Conservation (phyloP, 1,140 invertebrate genomes). For the Sycophila sp. region DNA sequence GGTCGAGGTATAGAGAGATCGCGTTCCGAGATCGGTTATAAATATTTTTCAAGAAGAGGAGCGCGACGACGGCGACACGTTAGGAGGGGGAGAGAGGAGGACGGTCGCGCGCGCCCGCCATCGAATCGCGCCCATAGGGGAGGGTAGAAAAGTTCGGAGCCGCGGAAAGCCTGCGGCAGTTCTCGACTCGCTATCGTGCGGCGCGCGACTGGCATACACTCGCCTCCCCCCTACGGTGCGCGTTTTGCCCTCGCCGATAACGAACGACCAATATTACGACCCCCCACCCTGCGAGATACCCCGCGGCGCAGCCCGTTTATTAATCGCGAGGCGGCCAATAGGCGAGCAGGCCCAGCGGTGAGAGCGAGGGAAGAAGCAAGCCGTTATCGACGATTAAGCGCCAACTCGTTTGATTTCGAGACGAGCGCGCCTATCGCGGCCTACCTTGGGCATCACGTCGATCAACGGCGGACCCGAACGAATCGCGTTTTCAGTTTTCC, state of each 20-base stretch:
- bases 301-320: neutral
- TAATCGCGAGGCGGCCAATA: too few species aligned
- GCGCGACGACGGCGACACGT: constrained; percentile 28
- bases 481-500: too few species aligned
- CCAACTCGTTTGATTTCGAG: too few species aligned
- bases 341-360: neutral
- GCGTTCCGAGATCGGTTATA: constrained; percentile 60
- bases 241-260: neutral
- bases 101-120: constrained; percentile 18
- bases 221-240: too few species aligned
- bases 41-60: constrained; percentile 61
- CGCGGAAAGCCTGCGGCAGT: constrained; percentile 53
- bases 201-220: neutral
- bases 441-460: too few species aligned
- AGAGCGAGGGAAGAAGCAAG: too few species aligned
- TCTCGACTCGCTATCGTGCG: constrained; percentile 30
- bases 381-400: too few species aligned
- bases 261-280: constrained; percentile 9
- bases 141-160: constrained; percentile 61
- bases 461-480: too few species aligned
- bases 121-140: constrained; percentile 30
- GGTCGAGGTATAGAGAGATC: constrained; percentile 38
- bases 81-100: constrained; percentile 42
- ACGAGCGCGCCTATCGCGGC: too few species aligned
- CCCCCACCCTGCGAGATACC: neutral